phyloP scores from a whole-genome alignment of 2,113 vertebrate genomes.

The Columba livia region DNA sequence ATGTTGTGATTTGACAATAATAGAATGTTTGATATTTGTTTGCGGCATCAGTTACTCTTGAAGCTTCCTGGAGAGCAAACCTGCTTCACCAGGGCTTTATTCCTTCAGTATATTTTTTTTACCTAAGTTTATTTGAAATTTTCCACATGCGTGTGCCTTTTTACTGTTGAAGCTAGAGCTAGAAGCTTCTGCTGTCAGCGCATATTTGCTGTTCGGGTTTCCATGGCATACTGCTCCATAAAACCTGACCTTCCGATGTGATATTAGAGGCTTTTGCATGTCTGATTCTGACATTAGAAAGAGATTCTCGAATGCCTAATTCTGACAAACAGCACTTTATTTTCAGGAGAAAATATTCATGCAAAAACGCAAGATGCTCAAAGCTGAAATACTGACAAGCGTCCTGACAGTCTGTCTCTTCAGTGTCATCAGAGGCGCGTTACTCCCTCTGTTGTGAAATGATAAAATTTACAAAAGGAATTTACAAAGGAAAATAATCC shows the following conservation, averaged over 20 bases:
- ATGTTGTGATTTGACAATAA: neutral
- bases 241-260: slow-evolving; percentile 29
- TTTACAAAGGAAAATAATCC: slow-evolving; percentile 57
- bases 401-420: slow-evolving; percentile 57
- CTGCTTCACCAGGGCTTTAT: neutral
- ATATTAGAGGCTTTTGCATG: slow-evolving; percentile 3
- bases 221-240: neutral
- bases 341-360: slow-evolving; percentile 42
- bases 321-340: slow-evolving; percentile 36
- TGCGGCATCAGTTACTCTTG: neutral
- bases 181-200: neutral
- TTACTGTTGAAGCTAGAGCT: neutral
- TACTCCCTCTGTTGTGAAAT: slow-evolving; percentile 48
- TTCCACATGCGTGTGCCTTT: neutral
- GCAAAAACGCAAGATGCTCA: slow-evolving; percentile 14
- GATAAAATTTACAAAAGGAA: slow-evolving; percentile 49
- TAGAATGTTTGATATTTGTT: neutral
- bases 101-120: neutral
- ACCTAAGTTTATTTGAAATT: neutral
- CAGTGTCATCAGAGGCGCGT: slow-evolving; percentile 21
- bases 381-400: slow-evolving; percentile 48
- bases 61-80: neutral
- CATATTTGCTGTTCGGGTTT: neutral
- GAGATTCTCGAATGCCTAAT: neutral
- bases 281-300: slow-evolving; percentile 37